Conservation (phyloP, 2,888 invertebrate species). For the Lobophora halterata region DNA sequence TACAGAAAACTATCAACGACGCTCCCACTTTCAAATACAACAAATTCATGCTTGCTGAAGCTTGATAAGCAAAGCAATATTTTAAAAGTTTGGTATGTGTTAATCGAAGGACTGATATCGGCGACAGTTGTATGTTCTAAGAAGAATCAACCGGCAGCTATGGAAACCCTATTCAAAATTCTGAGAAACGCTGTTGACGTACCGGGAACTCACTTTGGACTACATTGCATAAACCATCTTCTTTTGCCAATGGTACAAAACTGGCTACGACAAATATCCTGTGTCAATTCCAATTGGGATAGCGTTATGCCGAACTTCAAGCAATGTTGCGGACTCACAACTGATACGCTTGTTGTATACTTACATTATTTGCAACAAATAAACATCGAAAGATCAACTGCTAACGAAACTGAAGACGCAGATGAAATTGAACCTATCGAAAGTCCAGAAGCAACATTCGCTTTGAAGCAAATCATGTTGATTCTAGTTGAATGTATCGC, state of each 20-base stretch:
- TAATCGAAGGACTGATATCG: slow-evolving; percentile 92
- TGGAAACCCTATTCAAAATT: slow-evolving; percentile 93
- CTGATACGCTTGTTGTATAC: slow-evolving; percentile 94
- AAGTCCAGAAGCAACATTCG: slow-evolving; percentile 83
- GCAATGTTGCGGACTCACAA: slow-evolving; percentile 95
- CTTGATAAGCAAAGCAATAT: slow-evolving; percentile 91
- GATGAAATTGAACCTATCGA: slow-evolving; percentile 78
- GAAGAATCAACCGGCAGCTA: slow-evolving; percentile 91
- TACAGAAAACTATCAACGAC: slow-evolving; percentile 82
- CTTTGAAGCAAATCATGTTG: slow-evolving; percentile 91
- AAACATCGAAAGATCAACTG: slow-evolving; percentile 59
- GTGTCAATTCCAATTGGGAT: slow-evolving; percentile 87
- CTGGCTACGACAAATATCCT: slow-evolving; percentile 90
- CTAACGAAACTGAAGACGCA: slow-evolving; percentile 62
- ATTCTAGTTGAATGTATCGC: slow-evolving; percentile 95
- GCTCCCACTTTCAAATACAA: slow-evolving; percentile 69
- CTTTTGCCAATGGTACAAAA: slow-evolving; percentile 95
- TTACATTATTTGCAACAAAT: slow-evolving; percentile 87
- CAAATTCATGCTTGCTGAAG: slow-evolving; percentile 80
- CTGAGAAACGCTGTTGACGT: slow-evolving; percentile 87
- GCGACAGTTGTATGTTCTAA: slow-evolving; percentile 92
- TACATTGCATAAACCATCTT: slow-evolving; percentile 95
- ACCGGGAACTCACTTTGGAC: slow-evolving; percentile 93
- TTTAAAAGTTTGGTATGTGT: slow-evolving; percentile 93
- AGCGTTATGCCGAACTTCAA: slow-evolving; percentile 94